Base-by-base conservation (phyloP, 1,140 invertebrate species). In the Papilio machaon region DNA sequence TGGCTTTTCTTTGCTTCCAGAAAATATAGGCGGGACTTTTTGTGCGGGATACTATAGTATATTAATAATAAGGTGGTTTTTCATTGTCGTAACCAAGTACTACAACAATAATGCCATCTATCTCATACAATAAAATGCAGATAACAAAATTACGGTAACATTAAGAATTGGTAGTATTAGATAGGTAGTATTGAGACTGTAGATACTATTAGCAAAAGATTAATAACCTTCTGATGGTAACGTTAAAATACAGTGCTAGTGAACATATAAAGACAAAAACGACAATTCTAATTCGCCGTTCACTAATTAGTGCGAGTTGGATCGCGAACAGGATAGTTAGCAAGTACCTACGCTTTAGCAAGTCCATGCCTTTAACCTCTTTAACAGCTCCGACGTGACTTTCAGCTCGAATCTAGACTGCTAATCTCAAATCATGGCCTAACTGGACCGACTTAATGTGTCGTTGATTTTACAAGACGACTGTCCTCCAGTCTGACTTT, bases 381-480 rank as follows among this genome's bases (percentile, higher is more conserved):
- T 86, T 93, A 92, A 93, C 92, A 93, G 92, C 86, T 82, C 67
- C 84, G 85, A 93, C 92, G 92, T 93, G 92, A 93, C 92, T 90
- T 77, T 87, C 87, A 88, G 87, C 88, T 87, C 83, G 80, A 83
- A 91, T 93, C 91, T 89, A 82, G 85, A 81, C 81, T 85, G 85
- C 88, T 91, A 88, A 93, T 93, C 91, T 90, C 79, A 82, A 84
- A 88, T 86, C 79, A 76, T 11, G 83, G 82, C 74, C 85, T 84
- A 84, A 85, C 80, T 80, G 82, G 82, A 64, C 80, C 73, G 80
- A 79, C 85, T 85, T 89, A 91, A 92, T 90, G 89, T 90, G 85
- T 87, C 86, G 84, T 86, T 88, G 89, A 91, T 91, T 88, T 85
- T 84, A 89, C 87, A 86, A 81, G 23, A 67, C 82, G 82, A 87